These are phyloP conservation scores for Cyanoliseus patagonus DNA, from an alignment of 2,113 vertebrate genomes.

Conservation along the genomic window DNA sequence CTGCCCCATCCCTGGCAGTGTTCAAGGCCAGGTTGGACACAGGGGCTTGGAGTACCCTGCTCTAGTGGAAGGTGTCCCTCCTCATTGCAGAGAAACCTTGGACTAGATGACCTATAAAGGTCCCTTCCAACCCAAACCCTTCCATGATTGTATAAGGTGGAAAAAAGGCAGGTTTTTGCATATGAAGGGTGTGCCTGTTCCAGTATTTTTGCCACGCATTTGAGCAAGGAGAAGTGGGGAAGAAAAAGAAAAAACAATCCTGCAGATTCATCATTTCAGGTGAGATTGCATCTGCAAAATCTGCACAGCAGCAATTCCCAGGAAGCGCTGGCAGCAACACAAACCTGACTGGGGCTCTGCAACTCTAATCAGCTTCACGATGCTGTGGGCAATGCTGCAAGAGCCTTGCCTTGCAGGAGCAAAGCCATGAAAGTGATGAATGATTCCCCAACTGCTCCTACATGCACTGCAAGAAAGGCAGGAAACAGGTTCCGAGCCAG, in stretches of 20 bases:
- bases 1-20: not conserved
- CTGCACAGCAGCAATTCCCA: not conserved
- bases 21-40: accelerated
- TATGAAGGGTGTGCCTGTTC: accelerated
- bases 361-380: not conserved
- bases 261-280: not conserved
- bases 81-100: accelerated
- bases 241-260: not conserved
- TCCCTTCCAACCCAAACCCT: not conserved
- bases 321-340: not conserved
- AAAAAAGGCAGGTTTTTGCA: not conserved
- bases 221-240: accelerated
- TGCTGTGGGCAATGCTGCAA: not conserved
- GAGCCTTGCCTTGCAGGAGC: not conserved
- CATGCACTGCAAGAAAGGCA: not conserved
- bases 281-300: constrained; percentile 2
- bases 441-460: not conserved
- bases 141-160: not conserved
- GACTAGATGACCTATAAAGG: not conserved
- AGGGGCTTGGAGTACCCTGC: accelerated
- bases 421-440: not conserved
- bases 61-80: not conserved
- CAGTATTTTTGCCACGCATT: not conserved
- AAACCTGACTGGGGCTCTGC: not conserved
- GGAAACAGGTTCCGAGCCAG: not conserved